These are phyloP conservation scores for Isaurus tuberculatus DNA, from an alignment of 92 coral and sea anemone species.

Conservation along the genomic window DNA sequence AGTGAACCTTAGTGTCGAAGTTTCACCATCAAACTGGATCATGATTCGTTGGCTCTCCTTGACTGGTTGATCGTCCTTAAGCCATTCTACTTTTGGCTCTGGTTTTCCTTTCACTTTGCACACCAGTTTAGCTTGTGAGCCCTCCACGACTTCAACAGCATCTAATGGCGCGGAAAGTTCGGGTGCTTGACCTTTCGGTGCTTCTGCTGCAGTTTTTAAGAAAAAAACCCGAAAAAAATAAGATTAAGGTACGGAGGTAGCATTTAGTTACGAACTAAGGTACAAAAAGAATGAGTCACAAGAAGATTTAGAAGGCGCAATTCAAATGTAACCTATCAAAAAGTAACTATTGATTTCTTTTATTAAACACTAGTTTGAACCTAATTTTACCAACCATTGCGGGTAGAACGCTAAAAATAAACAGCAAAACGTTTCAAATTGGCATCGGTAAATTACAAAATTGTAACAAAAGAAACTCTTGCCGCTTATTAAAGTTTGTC, in stretches of 20 bases:
- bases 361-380: too few relatives aligned
- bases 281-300: not conserved
- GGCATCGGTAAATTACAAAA: too few relatives aligned
- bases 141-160: constrained; percentile 75
- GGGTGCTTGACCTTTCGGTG: constrained; percentile 75
- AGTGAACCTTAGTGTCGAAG: constrained; percentile 63
- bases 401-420: too few relatives aligned
- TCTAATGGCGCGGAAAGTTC: constrained; percentile 79
- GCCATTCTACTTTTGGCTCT: constrained; percentile 79
- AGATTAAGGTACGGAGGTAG: not conserved
- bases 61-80: constrained; percentile 72
- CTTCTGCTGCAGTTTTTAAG: constrained; percentile 56
- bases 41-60: constrained; percentile 69
- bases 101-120: constrained; percentile 80
- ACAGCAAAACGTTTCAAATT: too few relatives aligned
- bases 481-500: too few relatives aligned
- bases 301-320: too few relatives aligned
- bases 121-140: constrained; percentile 64
- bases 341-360: too few relatives aligned
- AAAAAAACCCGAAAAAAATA: not conserved
- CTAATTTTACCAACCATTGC: too few relatives aligned
- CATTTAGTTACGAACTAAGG: not conserved
- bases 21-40: constrained; percentile 62
- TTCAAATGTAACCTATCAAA: too few relatives aligned
- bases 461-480: too few relatives aligned